These are phyloP conservation scores for Arvicola amphibius DNA, from an alignment of 2,797 vertebrate species.

Conservation along the genomic window DNA sequence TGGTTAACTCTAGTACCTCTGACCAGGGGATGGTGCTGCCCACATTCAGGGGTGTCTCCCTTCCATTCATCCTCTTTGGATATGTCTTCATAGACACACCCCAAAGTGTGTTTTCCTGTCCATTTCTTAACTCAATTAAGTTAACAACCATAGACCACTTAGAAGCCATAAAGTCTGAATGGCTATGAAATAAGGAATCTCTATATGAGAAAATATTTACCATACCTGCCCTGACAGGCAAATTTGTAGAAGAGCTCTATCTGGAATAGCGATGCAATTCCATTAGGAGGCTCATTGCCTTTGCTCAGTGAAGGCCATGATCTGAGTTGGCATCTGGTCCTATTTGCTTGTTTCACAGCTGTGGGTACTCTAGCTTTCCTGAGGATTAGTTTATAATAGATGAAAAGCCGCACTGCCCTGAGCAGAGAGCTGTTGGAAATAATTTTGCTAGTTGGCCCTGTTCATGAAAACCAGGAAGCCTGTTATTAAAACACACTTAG, in stretches of 20 bases:
- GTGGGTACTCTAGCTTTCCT: background rate
- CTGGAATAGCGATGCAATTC: background rate
- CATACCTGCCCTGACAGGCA: background rate
- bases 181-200: background rate
- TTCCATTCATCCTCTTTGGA: background rate
- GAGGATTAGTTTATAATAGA: background rate
- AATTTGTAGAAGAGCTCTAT: background rate
- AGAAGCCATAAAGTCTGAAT: background rate
- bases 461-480: constrained; percentile 14
- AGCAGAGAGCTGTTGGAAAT: background rate
- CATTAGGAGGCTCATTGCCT: constrained; percentile 24
- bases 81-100: background rate
- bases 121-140: background rate
- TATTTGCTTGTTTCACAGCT: constrained; percentile 48
- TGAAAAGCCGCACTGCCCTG: background rate
- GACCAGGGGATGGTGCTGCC: too few relatives aligned
- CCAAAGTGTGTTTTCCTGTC: background rate
- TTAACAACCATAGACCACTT: background rate
- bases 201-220: background rate
- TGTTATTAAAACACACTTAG: background rate
- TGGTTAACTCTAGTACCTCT: background rate
- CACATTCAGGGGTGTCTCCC: background rate
- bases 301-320: constrained; percentile 26
- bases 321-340: constrained; percentile 6
- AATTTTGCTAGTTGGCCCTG: background rate